Base-by-base conservation (phyloP, 2,888 invertebrate genomes). In the Cantharis nigra region DNA sequence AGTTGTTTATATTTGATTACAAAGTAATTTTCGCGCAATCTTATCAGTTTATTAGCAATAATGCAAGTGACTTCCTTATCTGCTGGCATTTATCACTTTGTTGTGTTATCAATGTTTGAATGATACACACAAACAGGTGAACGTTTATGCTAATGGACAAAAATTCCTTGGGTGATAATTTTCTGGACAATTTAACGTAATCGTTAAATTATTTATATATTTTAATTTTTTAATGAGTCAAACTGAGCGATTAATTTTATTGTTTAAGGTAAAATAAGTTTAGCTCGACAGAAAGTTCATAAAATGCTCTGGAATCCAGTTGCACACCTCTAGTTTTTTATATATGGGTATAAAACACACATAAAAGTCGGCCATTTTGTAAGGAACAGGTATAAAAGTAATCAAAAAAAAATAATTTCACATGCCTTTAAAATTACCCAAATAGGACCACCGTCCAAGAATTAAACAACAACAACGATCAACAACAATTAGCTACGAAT, bases 351-450 rank as follows among this genome's bases (percentile, higher is more conserved):
- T 79, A 80, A 80, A 80, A 80, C 79, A 79, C 71, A 79, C 77
- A 74, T 74, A 78, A 78, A 74, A 79, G 76, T 79, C 80, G 76
- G 80, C 80, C 80, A 80, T 80, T 80, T 80, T 80, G 80, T 79
- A 77, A 65, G 79, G 72, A 80, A 80, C 80, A 79, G 80, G 80
- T 80, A 80, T 80, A 75, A 80, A 74, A 71, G 72, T 76, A 71
- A 78, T 75, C 73, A 77, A 76, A 74, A 79, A 80, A 49, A 69
- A 67, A 23, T n/a, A 23, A 67, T 67, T 73, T 62, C 70, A 76
- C 75, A 75, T 76, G 70, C 76, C 64, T 71, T 69, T 62, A 49
- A 71, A 71, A 30, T 26, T 63, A 28, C 69, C 20, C 16, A 65
- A 72, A 72, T 65, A 20, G 69, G 63, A 28, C 70, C 49, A 63